phyloP scores from a whole-genome alignment of 53 echinoderm and acorn worm species.

The Luidia sarsii region DNA sequence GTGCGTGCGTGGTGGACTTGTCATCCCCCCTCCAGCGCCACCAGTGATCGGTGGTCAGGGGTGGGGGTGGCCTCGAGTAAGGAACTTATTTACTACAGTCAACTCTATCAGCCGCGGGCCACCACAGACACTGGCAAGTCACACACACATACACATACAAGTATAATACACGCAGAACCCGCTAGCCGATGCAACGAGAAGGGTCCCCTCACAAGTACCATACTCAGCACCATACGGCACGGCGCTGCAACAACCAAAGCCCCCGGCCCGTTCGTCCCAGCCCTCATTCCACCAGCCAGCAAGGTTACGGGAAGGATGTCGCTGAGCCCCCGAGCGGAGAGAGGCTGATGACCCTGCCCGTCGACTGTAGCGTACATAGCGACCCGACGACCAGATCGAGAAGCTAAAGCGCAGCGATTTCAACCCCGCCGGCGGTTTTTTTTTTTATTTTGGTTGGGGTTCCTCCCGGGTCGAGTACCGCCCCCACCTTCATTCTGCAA shows the following conservation, averaged over 20 bases:
- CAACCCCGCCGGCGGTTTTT: conserved; percentile 16
- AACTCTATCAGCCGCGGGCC: conserved; percentile 8
- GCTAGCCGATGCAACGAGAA: not conserved
- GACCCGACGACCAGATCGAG: conserved; percentile 40
- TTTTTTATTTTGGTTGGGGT: not conserved
- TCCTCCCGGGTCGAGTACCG: too few relatives aligned
- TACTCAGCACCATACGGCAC: not conserved
- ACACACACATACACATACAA: too few relatives aligned
- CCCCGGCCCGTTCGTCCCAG: not conserved
- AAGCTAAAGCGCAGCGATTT: not conserved
- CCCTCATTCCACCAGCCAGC: not conserved
- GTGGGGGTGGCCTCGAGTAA: conserved; percentile 22
- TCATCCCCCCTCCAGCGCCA: conserved; percentile 8
- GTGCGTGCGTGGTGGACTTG: conserved; percentile 18
- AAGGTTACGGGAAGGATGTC: conserved; percentile 23
- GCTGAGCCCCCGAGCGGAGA: not conserved
- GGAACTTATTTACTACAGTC: conserved; percentile 37
- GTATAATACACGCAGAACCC: conserved; percentile 25
- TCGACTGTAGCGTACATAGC: conserved; percentile 54
- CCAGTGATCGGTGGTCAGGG: conserved; percentile 1
- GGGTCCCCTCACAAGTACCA: not conserved
- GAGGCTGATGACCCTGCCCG: conserved; percentile 61
- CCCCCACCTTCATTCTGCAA: too few relatives aligned
- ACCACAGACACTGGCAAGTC: too few relatives aligned
- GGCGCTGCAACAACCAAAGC: not conserved